phyloP scores from a whole-genome alignment of 1,140 invertebrate genomes.

The Cydia amplana region DNA sequence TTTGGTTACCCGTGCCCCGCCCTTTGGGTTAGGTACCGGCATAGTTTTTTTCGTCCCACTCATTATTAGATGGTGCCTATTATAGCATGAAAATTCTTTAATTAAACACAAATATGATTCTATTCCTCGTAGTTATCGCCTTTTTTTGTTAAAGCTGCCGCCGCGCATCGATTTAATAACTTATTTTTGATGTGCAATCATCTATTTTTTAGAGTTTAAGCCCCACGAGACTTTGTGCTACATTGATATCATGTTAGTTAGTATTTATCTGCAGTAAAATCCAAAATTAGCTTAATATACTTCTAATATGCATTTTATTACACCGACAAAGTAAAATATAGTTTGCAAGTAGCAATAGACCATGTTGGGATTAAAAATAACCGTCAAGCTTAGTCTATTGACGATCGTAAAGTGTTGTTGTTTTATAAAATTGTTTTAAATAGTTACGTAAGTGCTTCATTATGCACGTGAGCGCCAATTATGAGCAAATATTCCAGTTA shows the following conservation, averaged over 20 bases:
- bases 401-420: neutral
- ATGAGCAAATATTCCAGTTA: neutral
- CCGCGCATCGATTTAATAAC: slow-evolving; percentile 68
- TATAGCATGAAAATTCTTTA: slow-evolving; percentile 69
- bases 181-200: slow-evolving; percentile 55
- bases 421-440: neutral
- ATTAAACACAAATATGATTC: slow-evolving; percentile 69
- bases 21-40: slow-evolving; percentile 33
- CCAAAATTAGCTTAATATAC: neutral
- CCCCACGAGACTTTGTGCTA: neutral
- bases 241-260: neutral
- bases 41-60: slow-evolving; percentile 41
- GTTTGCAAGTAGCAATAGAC: neutral
- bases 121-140: slow-evolving; percentile 64
- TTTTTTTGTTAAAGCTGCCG: slow-evolving; percentile 60
- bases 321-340: slow-evolving; percentile 22
- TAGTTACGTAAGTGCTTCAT: neutral
- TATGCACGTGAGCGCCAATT: neutral
- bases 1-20: slow-evolving; percentile 39
- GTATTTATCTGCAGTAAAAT: slow-evolving; percentile 5
- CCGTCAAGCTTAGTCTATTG: neutral
- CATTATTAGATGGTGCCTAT: slow-evolving; percentile 54
- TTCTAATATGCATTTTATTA: slow-evolving; percentile 6
- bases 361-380: slow-evolving; percentile 8
- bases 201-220: slow-evolving; percentile 44